Evolutionary conservation across 2,888 invertebrate species (phyloP), one percentile per base, ranked within the genome.

Genomic region (Stenodera caucasica): DNA sequence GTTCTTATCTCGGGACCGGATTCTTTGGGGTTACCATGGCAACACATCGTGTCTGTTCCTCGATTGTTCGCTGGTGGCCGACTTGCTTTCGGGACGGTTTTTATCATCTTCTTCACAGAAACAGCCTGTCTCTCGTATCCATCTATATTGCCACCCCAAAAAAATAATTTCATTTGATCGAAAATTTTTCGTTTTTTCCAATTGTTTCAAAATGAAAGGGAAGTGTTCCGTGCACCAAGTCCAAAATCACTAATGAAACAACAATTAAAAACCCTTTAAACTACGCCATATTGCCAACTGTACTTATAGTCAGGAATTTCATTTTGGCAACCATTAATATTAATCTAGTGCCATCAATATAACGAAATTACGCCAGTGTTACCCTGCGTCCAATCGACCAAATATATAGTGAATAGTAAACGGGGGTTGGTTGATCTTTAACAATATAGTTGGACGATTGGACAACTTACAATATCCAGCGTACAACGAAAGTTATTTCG

Each of bases 281-380:
- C 69, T 63, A 62, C 72, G 71, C 73, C 74, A 73, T 73, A 70
- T 75, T 75, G 73, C 75, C 67, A 74, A 72, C 69, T 70, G 76
- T 75, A 75, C 74, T 74, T 74, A 40, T 40, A 72, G 74, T 72
- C 70, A 67, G 77, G 77, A 78, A 77, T 78, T 78, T 77, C 76
- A 77, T 78, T 78, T 77, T 72, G 75, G 72, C 74, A 75, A 77
- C 77, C 78, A 77, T 78, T 78, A 78, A 78, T 78, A 77, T 77
- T 77, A 77, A 78, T 78, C 77, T 77, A 77, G 77, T 77, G 76
- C 77, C 78, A 78, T 78, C 77, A 77, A 78, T 78, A 78, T 77
- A 75, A 76, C 77, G 74, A 77, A 77, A 78, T 77, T 78, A 75
- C 76, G 75, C 66, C 65, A 66, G 58, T 64, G 66, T 68, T 68